Evolutionary conservation across 1,140 invertebrate species (phyloP).

Genomic region (Samia ricini): DNA sequence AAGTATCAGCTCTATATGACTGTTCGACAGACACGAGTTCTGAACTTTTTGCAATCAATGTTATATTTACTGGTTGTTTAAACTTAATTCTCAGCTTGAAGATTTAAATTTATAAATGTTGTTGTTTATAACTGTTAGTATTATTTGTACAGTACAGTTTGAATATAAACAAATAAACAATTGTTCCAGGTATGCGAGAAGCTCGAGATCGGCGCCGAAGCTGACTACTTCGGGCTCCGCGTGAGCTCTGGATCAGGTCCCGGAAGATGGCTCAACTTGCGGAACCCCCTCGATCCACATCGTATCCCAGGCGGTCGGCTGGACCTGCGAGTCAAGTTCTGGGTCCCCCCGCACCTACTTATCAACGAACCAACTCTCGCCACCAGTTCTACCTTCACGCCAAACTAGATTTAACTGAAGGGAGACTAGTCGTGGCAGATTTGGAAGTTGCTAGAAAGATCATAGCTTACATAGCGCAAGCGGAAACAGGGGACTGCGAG

Average conservation of each 20-base stretch:
- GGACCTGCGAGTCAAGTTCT: constrained; percentile 89
- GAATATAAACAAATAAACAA: neutral
- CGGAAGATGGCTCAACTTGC: constrained; percentile 89
- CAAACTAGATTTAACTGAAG: constrained; percentile 85
- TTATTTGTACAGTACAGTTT: no score
- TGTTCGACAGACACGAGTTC: no score
- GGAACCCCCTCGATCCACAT: constrained; percentile 88
- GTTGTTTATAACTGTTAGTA: no score
- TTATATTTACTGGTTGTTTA: no score
- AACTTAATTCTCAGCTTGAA: no score
- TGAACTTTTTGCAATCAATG: no score
- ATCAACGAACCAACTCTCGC: constrained; percentile 88
- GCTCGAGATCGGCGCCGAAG: constrained; percentile 89
- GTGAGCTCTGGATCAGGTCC: constrained; percentile 84
- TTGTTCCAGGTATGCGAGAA: constrained; percentile 87
- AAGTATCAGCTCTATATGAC: no score
- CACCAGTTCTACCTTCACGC: constrained; percentile 92
- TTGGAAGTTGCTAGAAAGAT: constrained; percentile 84
- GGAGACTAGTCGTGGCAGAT: constrained; percentile 82
- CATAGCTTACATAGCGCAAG: constrained; percentile 86
- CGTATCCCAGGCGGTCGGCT: constrained; percentile 79
- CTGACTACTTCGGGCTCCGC: constrained; percentile 91
- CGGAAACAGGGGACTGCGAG: constrained; percentile 85
- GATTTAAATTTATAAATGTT: no score
- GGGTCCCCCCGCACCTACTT: constrained; percentile 92